Evolutionary conservation across 2,797 vertebrate species (phyloP).

Genomic region (Clarias pachynema): DNA sequence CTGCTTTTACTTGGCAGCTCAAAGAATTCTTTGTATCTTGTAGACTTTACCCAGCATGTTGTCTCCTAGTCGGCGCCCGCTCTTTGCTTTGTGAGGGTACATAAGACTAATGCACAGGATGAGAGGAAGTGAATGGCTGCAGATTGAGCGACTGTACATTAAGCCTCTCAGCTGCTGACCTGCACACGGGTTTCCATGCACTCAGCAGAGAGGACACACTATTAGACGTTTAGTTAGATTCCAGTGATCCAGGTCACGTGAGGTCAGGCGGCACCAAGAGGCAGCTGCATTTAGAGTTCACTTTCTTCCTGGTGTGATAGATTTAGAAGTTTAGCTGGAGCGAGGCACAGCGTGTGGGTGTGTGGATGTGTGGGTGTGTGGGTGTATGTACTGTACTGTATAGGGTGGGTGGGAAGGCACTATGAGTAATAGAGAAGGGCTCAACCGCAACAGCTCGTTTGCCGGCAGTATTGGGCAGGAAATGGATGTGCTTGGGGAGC

Average conservation of each 20-base stretch:
- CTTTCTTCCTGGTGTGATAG: conserved; percentile 23
- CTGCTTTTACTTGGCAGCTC: neutral
- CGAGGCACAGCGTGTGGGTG: conserved; percentile 15
- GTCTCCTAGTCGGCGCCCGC: neutral
- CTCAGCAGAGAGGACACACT: conserved; percentile 31
- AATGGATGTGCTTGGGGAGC: conserved; percentile 30
- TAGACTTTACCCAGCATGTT: conserved; percentile 7
- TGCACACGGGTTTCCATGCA: conserved; percentile 34
- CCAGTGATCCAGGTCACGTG: conserved; percentile 25
- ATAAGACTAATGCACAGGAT: conserved; percentile 30
- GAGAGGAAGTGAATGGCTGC: conserved; percentile 25
- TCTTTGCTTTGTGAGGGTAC: conserved; percentile 16
- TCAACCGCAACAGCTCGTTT: neutral
- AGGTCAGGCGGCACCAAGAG: conserved; percentile 33
- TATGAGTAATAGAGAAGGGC: conserved; percentile 33
- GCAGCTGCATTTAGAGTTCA: conserved; percentile 36
- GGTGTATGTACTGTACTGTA: neutral
- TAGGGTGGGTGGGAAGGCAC: conserved; percentile 8
- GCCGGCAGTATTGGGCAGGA: conserved; percentile 8
- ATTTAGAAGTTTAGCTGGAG: conserved; percentile 24
- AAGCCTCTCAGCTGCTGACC: conserved; percentile 19
- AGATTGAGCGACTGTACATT: conserved; percentile 33
- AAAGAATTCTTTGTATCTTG: conserved; percentile 1
- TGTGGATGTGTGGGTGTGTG: conserved; percentile 5
- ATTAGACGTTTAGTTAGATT: conserved; percentile 40